Base-by-base conservation (phyloP, 2,888 invertebrate species). In the Crepidodera aurea region DNA sequence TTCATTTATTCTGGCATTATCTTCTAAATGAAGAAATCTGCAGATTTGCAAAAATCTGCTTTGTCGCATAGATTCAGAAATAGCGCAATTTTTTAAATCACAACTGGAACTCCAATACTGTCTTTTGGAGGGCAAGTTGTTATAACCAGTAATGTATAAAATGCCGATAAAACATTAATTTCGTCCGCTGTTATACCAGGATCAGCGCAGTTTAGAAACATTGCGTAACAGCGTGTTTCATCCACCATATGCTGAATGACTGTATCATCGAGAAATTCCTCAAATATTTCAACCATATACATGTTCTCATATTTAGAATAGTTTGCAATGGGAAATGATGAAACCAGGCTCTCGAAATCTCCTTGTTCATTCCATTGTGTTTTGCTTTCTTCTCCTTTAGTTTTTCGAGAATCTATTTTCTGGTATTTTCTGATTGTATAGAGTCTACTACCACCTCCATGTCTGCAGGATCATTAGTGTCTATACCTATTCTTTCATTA, bases 91-190 rank as follows among this genome's bases (percentile, higher is more conserved):
- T 46, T 27, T 46, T 27, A 27, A 27, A 46, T 27, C 46, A 42
- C 10, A 10, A 12, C 25, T 46, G 25, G 22, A 25, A 46, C 12
- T 22, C 13, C 42, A 42, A 42, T 42, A 42, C 1, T 46, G 27
- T 27, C 46, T 46, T n/a, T 44, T 44, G 2, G 44, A 44, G 2
- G 44, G 44, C 18, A 44, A 22, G 22, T 22, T 44, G 25, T 44
- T 44, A 12, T 44, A 44, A 44, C 44, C 44, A 19, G 22, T n/a
- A 22, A 46, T 15, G 3, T 6, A 13, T 27, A 25, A 15, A 46
- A 46, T 27, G 7, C 46, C 27, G 13, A 46, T 44, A 7, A 42
- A 42, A 42, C 42, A 42, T 10, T 42, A 42, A 42, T 42, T 42
- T 42, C 42, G 42, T 42, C 42, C 4, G 18, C 7, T 4, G 8